A percentile compares a stretch with the other conserved stretches of the same genome.
Conservation (phyloP, 2,797 vertebrate species). For the Sciaenops ocellatus region DNA sequence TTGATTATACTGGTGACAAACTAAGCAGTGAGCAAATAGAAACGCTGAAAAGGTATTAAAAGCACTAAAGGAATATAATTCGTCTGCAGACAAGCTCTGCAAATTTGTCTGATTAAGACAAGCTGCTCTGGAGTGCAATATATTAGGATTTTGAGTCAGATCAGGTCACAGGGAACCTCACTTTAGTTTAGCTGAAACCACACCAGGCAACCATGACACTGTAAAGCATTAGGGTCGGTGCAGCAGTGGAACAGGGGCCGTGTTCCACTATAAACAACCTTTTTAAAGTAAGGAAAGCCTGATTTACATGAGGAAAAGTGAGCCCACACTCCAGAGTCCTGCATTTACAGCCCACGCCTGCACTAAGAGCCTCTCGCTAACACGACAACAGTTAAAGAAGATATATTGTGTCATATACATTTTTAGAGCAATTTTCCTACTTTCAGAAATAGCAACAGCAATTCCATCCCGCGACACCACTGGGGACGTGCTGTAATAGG, state of each 20-base stretch:
- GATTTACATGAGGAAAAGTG: constrained; percentile 63
- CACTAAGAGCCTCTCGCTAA: constrained; percentile 32
- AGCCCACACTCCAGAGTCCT: constrained; percentile 34
- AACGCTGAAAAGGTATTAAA: neutral
- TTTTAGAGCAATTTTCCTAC: constrained; percentile 73
- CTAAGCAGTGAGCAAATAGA: constrained; percentile 25
- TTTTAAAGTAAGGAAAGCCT: constrained; percentile 52
- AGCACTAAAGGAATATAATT: neutral
- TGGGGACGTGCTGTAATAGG: constrained; percentile 61
- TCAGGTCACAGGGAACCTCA: constrained; percentile 22
- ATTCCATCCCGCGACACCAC: constrained; percentile 61
- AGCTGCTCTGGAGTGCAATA: neutral
- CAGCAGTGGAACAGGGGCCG: constrained; percentile 47
- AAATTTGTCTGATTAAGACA: neutral
- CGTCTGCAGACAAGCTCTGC: neutral
- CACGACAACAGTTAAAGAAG: constrained; percentile 30
- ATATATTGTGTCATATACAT: constrained; percentile 58
- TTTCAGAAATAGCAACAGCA: constrained; percentile 73
- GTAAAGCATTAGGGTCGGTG: constrained; percentile 34
- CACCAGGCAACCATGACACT: constrained; percentile 33
- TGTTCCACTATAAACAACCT: constrained; percentile 64
- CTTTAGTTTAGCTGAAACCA: constrained; percentile 21
- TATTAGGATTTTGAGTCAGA: constrained; percentile 25
- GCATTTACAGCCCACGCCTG: constrained; percentile 44
- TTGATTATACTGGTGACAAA: constrained; percentile 9